Evolutionary conservation across 2,797 vertebrate genomes (phyloP).

Genomic region (Erpetoichthys calabaricus): DNA sequence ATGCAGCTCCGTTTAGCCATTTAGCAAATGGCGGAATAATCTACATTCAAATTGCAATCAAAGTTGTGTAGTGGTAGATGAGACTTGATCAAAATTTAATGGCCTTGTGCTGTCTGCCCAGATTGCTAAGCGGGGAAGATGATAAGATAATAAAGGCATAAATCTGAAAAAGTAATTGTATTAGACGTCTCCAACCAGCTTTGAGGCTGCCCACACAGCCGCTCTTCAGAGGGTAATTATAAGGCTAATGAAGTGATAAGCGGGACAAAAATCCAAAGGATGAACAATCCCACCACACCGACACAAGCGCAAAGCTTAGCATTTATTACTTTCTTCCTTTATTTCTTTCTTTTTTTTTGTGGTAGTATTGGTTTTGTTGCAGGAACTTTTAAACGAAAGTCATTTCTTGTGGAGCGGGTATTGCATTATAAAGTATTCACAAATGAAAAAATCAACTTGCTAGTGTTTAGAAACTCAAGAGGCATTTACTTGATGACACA

Average conservation of each 20-base stretch:
- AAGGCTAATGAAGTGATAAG: slow-evolving; percentile 21
- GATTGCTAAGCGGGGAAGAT: slow-evolving; percentile 18
- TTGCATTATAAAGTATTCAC: no score
- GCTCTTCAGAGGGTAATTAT: slow-evolving; percentile 19
- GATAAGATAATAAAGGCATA: slow-evolving; percentile 23
- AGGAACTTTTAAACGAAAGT: no score
- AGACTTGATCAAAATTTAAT: slow-evolving; percentile 18
- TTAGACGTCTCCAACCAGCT: slow-evolving; percentile 13
- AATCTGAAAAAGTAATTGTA: slow-evolving; percentile 19
- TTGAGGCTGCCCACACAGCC: slow-evolving; percentile 16
- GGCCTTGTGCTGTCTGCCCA: slow-evolving; percentile 11
- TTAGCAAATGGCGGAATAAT: slow-evolving; percentile 25
- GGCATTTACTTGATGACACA: no score
- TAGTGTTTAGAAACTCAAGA: no score
- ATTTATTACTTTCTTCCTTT: slow-evolving; percentile 1
- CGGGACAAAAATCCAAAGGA: slow-evolving; percentile 12
- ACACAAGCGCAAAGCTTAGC: not conserved
- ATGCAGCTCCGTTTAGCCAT: slow-evolving; percentile 17
- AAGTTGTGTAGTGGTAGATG: slow-evolving; percentile 18
- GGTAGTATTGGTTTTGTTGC: no score
- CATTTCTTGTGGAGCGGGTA: no score
- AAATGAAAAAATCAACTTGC: no score
- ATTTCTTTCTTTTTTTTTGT: no score
- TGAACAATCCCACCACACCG: slow-evolving; percentile 12
- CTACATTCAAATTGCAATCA: slow-evolving; percentile 22